These are phyloP conservation scores for Conomelus anceps DNA, from an alignment of 2,888 invertebrate genomes.

Conservation along the genomic window DNA sequence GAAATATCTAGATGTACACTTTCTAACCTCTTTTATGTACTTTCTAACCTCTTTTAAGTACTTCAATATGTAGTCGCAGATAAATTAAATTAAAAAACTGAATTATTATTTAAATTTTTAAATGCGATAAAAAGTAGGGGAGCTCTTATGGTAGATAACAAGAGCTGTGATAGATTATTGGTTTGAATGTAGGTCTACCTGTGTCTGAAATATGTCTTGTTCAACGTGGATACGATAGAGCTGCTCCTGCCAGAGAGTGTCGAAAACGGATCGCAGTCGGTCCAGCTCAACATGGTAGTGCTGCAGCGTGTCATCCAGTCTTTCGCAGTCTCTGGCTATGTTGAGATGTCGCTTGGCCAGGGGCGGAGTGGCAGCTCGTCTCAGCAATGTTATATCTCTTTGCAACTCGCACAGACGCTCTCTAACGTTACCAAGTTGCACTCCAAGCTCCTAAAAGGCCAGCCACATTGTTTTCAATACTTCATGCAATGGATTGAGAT, in stretches of 20 bases:
- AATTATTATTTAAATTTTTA: no score
- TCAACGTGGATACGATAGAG: constrained; percentile 62
- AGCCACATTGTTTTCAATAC: no score
- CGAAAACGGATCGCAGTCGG: constrained; percentile 52
- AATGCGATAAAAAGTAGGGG: no score
- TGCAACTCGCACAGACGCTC: constrained; percentile 62
- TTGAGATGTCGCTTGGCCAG: constrained; percentile 38
- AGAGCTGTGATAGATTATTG: no score
- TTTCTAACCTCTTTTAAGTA: no score
- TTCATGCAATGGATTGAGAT: no score
- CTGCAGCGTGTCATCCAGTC: constrained; percentile 53
- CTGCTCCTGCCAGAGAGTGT: constrained; percentile 65
- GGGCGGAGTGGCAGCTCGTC: constrained; percentile 48
- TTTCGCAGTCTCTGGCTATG: constrained; percentile 48
- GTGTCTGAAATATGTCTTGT: constrained; percentile 58
- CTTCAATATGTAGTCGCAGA: no score
- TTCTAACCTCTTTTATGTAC: no score
- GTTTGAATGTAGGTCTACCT: constrained; percentile 39
- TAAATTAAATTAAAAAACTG: no score
- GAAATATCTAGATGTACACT: no score
- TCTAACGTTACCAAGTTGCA: constrained; percentile 54
- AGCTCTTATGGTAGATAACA: no score
- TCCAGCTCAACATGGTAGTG: constrained; percentile 56
- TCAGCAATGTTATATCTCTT: constrained; percentile 58
- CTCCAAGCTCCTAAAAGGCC: constrained; percentile 56